These are phyloP conservation scores for Bryconaethiops microstoma DNA, from an alignment of 2,797 vertebrate genomes.

Conservation along the genomic window DNA sequence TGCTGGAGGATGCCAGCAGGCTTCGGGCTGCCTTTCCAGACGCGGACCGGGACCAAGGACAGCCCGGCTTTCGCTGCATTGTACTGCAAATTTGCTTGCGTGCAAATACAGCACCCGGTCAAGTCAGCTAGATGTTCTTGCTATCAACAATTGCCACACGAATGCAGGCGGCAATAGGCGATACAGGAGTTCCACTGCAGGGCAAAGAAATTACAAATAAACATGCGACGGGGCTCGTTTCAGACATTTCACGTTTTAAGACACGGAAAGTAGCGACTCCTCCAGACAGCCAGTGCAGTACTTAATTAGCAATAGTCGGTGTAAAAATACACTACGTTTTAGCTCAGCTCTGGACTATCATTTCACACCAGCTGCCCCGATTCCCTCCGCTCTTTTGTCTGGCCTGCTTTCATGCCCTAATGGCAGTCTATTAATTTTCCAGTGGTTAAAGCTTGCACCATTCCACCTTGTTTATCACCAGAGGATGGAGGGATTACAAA, in stretches of 20 bases:
- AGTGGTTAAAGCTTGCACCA: slow-evolving; percentile 44
- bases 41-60: slow-evolving; percentile 12
- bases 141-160: slow-evolving; percentile 1
- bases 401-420: slow-evolving; percentile 40
- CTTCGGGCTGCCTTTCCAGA: background rate
- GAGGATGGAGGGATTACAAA: slow-evolving; percentile 48
- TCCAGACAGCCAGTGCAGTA: background rate
- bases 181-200: background rate
- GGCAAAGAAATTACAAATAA: background rate
- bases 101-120: background rate
- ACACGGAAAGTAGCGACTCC: background rate
- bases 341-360: slow-evolving; percentile 17
- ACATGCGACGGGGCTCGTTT: background rate
- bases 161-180: background rate
- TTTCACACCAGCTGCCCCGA: slow-evolving; percentile 10
- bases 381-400: slow-evolving; percentile 33
- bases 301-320: background rate
- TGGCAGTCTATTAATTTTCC: slow-evolving; percentile 54
- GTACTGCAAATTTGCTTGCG: background rate
- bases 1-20: slow-evolving; percentile 28
- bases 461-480: slow-evolving; percentile 29
- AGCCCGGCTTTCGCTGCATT: background rate
- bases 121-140: background rate
- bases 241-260: background rate
- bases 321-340: background rate